Conservation (phyloP, 2,888 invertebrate species). For the Aphidoletes aphidimyza region DNA sequence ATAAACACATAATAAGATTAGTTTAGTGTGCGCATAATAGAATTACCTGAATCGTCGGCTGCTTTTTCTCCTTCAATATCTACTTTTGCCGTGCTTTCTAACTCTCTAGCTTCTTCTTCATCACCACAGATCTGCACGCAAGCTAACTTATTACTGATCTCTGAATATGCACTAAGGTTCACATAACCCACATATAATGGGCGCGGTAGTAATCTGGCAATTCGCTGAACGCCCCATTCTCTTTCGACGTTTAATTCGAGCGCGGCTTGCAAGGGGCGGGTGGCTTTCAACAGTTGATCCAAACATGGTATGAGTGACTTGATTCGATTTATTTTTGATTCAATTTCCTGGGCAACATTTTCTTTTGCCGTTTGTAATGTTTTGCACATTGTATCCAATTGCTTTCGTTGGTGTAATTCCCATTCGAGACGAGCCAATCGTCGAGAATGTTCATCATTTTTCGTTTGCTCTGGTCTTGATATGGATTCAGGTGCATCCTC, state of each 20-base stretch:
- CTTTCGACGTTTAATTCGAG: constrained; percentile 83
- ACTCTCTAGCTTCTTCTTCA: constrained; percentile 75
- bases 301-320: constrained; percentile 86
- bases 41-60: constrained; percentile 75
- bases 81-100: constrained; percentile 69
- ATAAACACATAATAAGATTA: not conserved
- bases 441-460: constrained; percentile 72
- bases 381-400: constrained; percentile 80
- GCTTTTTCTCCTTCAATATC: constrained; percentile 69
- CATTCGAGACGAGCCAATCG: constrained; percentile 89
- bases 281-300: constrained; percentile 77
- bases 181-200: constrained; percentile 89
- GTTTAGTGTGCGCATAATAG: too few relatives aligned
- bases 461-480: constrained; percentile 68
- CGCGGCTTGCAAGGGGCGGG: constrained; percentile 90
- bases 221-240: constrained; percentile 79
- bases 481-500: constrained; percentile 79
- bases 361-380: constrained; percentile 82
- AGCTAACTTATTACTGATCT: constrained; percentile 72
- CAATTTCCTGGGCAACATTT: constrained; percentile 78
- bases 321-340: constrained; percentile 78
- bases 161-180: constrained; percentile 83
- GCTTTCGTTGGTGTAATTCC: constrained; percentile 89
- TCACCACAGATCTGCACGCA: constrained; percentile 72
- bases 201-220: constrained; percentile 80